Conservation (phyloP, 2,888 invertebrate genomes). For the Drosophila affinis region DNA sequence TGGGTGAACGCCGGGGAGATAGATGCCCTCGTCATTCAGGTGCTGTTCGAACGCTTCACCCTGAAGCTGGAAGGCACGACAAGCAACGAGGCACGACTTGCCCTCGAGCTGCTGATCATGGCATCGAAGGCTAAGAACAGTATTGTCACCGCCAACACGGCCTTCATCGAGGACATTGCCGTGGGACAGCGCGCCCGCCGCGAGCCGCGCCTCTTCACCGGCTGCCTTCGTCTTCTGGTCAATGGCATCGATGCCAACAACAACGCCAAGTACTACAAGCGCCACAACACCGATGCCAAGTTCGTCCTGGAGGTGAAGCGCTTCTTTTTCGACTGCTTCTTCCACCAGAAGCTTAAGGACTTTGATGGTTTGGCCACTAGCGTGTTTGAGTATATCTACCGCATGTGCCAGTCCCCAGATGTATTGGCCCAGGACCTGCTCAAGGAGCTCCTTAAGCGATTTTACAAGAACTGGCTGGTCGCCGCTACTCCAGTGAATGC, state of each 20-base stretch:
- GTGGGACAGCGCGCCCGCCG: conserved; percentile 84
- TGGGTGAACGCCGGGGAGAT: conserved; percentile 86
- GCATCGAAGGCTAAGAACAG: conserved; percentile 87
- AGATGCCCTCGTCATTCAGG: conserved; percentile 86
- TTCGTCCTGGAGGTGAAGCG: conserved; percentile 81
- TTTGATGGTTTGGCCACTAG: conserved; percentile 85
- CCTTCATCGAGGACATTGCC: conserved; percentile 89
- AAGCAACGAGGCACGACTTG: conserved; percentile 89
- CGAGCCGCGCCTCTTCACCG: conserved; percentile 81
- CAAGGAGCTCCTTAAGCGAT: conserved; percentile 84
- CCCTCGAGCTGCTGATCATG: conserved; percentile 92
- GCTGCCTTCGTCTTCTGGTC: conserved; percentile 81
- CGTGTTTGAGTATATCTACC: conserved; percentile 85
- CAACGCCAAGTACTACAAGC: conserved; percentile 81
- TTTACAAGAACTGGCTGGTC: conserved; percentile 83
- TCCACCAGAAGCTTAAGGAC: conserved; percentile 83
- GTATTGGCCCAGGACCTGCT: conserved; percentile 85
- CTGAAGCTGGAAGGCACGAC: conserved; percentile 89
- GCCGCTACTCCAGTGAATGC: conserved; percentile 44
- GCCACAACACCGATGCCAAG: conserved; percentile 73
- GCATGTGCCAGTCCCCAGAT: conserved; percentile 86
- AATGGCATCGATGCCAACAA: conserved; percentile 80
- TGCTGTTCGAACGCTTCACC: conserved; percentile 93
- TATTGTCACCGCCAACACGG: conserved; percentile 88
- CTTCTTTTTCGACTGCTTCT: conserved; percentile 84